Evolutionary conservation across 2,888 invertebrate genomes (phyloP), one percentile per base, ranked within the genome.

Genomic region (Leucoptera coffeella): DNA sequence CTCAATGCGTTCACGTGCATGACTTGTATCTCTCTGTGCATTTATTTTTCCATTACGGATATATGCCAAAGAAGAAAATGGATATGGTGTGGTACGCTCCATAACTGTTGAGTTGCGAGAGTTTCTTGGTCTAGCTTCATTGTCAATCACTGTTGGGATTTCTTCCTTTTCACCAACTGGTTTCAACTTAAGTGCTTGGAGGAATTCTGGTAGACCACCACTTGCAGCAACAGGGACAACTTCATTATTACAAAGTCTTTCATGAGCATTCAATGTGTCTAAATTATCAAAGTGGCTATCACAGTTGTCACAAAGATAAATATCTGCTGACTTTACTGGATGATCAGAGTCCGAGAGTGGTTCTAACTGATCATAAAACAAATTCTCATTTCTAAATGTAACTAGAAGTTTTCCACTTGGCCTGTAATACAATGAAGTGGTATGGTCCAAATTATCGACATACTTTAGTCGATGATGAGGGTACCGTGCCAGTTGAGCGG

Each of bases 341-440:
- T 64, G 57, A 35, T 74, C 64, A 17, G 64, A 46, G 23, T 48
- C 30, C 37, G 67, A 57, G 29, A 56, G 53, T 4, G 59, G 14
- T 13, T 14, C 26, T 33, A 32, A 21, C 38, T 41, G 27, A 33
- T 64, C 62, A 49, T 74, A 59, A 45, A 77, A 76, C 60, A 82
- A 72, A 44, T 84, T 83, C 45, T 83, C 82, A 58, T 84, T 84
- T 25, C 84, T 74, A 55, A 85, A 84, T 33, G 85, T 85, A 12
- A 84, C 83, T 30, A 84, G 50, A 15, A 84, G 61, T 38, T 78
- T 77, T 32, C 78, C 77, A 33, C 74, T 77, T 25, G 74, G 72
- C 40, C 77, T 69, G 46, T 80, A 77, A 40, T 78, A 82, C 28
- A 84, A 58, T 32, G 83, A 83, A 21, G 83, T 84, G 13, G 84